Evolutionary conservation across 2,797 vertebrate species (phyloP).

Genomic region (Xyrichtys novacula): DNA sequence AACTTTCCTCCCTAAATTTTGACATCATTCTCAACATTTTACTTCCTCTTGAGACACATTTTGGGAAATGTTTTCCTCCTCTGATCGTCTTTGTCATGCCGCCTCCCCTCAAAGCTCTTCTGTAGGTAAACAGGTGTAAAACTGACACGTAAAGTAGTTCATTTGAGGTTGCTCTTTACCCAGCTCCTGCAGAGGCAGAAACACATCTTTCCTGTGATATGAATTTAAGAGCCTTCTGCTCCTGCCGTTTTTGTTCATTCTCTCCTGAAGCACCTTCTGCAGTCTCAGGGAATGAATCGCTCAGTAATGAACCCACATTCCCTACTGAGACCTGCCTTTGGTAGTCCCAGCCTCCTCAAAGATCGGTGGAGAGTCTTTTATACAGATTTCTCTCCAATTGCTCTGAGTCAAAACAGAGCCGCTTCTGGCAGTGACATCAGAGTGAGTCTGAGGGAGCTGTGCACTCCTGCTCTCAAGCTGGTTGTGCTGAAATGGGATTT

Average conservation of each 20-base stretch:
- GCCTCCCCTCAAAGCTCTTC: too few relatives aligned
- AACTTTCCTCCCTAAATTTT: too few relatives aligned
- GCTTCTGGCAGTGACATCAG: constrained; percentile 27
- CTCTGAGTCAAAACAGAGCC: constrained; percentile 16
- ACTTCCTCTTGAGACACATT: too few relatives aligned
- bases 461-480: constrained; percentile 17
- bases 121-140: too few relatives aligned
- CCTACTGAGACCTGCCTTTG: constrained; percentile 32
- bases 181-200: background rate
- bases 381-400: constrained; percentile 38
- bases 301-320: constrained; percentile 12
- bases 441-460: constrained; percentile 14
- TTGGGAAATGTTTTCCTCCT: too few relatives aligned
- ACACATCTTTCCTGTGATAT: constrained; percentile 16
- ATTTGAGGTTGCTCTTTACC: background rate
- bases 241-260: too few relatives aligned
- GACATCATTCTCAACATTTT: too few relatives aligned
- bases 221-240: constrained; percentile 4
- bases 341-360: constrained; percentile 21
- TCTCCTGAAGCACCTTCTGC: too few relatives aligned
- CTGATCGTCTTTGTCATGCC: too few relatives aligned
- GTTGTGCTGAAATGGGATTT: constrained; percentile 47
- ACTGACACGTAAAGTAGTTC: background rate
- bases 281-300: background rate
- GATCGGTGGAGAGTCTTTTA: constrained; percentile 37